phyloP scores from a whole-genome alignment of 2,113 vertebrate species.

The Telmatochromis sp. region DNA sequence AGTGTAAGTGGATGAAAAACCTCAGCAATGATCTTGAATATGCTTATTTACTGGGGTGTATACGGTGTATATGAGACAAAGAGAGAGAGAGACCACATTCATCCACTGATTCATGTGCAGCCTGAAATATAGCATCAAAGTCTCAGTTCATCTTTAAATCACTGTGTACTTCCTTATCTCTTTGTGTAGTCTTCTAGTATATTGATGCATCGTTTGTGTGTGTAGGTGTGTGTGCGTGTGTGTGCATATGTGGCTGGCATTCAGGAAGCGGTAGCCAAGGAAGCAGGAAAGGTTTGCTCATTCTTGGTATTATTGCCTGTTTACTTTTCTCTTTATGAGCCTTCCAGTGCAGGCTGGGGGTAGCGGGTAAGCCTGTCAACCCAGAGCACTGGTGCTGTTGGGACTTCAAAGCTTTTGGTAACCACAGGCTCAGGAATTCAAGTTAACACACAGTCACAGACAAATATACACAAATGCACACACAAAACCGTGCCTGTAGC shows the following conservation, averaged over 20 bases:
- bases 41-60: not conserved
- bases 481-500: not conserved
- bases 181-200: not conserved
- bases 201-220: not conserved
- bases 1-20: constrained; percentile 31
- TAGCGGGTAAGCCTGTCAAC: constrained; percentile 51
- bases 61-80: not conserved
- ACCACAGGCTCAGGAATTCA: constrained; percentile 71
- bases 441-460: constrained; percentile 22
- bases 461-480: not conserved
- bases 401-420: constrained; percentile 72
- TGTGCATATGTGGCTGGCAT: not conserved
- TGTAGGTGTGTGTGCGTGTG: not conserved
- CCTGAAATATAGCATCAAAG: not conserved
- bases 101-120: not conserved
- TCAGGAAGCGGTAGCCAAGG: constrained; percentile 12
- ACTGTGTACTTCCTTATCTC: not conserved
- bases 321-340: constrained; percentile 70
- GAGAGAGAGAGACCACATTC: not conserved
- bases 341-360: constrained; percentile 45
- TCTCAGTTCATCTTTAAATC: not conserved
- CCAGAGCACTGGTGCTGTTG: constrained; percentile 40
- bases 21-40: not conserved
- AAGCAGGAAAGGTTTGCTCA: constrained; percentile 53
- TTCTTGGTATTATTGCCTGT: constrained; percentile 58